Conservation (phyloP, 92 coral and sea anemone genomes). For the Montipora capitata region DNA sequence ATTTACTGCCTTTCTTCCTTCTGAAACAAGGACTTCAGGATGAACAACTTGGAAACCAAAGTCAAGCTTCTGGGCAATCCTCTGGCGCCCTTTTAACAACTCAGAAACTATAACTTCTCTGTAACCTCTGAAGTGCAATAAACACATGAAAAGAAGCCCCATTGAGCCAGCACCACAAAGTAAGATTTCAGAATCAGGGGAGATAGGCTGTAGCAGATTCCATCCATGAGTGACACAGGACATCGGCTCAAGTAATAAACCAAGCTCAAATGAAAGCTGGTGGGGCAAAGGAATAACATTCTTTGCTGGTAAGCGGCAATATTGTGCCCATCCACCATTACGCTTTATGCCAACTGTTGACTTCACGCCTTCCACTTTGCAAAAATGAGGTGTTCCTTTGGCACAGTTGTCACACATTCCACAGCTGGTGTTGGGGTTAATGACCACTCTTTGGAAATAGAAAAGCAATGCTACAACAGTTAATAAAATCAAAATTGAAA, state of each 20-base stretch:
- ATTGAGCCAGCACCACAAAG: slow-evolving; percentile 89
- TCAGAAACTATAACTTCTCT: slow-evolving; percentile 90
- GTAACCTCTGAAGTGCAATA: slow-evolving; percentile 90
- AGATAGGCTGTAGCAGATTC: slow-evolving; percentile 80
- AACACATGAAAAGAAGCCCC: slow-evolving; percentile 86
- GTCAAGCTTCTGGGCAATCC: slow-evolving; percentile 81
- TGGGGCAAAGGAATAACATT: slow-evolving; percentile 85
- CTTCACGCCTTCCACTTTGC: slow-evolving; percentile 87
- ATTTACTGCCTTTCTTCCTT: slow-evolving; percentile 81
- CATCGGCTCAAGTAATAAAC: slow-evolving; percentile 85
- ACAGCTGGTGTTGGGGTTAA: slow-evolving; percentile 89
- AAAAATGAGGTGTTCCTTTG: slow-evolving; percentile 89
- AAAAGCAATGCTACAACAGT: not conserved
- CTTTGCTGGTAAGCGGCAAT: slow-evolving; percentile 87
- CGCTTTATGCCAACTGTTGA: slow-evolving; percentile 88
- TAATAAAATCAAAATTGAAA: too few species aligned
- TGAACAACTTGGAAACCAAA: slow-evolving; percentile 88
- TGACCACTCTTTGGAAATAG: slow-evolving; percentile 74
- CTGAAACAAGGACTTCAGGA: slow-evolving; percentile 86
- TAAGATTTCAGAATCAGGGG: slow-evolving; percentile 86
- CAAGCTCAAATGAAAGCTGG: slow-evolving; percentile 90
- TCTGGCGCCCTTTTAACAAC: slow-evolving; percentile 87
- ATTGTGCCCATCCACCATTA: slow-evolving; percentile 98
- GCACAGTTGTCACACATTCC: slow-evolving; percentile 89
- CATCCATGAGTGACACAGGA: slow-evolving; percentile 89